Evolutionary conservation across 2,113 vertebrate genomes (phyloP).

Genomic region (Clupea harengus): DNA sequence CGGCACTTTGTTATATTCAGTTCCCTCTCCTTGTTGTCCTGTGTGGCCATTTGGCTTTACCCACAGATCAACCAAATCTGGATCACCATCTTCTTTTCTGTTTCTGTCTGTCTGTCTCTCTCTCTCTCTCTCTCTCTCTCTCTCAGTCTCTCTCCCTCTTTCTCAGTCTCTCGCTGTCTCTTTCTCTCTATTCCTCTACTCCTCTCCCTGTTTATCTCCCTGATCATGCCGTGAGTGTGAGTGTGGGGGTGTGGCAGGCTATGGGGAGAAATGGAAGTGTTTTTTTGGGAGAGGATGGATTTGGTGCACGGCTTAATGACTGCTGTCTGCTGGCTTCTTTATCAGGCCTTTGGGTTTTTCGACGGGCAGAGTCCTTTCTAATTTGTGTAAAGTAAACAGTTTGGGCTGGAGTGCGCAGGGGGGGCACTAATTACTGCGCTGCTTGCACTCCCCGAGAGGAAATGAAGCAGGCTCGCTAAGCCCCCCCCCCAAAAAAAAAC

Average conservation of each 20-base stretch:
- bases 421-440: constrained; percentile 78
- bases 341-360: constrained; percentile 53
- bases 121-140: constrained; percentile 14
- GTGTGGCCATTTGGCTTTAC: background rate
- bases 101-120: background rate
- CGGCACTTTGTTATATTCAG: background rate
- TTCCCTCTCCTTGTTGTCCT: background rate
- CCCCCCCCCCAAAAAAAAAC: constrained; percentile 40
- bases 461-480: constrained; percentile 74
- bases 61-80: background rate
- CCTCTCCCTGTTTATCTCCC: background rate
- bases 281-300: background rate
- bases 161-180: background rate
- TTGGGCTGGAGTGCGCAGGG: constrained; percentile 70
- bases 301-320: constrained; percentile 50
- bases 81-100: too few species aligned
- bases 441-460: constrained; percentile 82
- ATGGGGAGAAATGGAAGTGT: background rate
- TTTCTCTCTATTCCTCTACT: background rate
- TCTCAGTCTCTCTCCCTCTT: background rate
- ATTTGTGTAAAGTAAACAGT: constrained; percentile 83
- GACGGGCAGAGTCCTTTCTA: constrained; percentile 74
- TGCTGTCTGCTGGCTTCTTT: constrained; percentile 58
- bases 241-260: background rate
- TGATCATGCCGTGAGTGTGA: background rate